These are phyloP conservation scores for Bombus terrestris DNA, from an alignment of 1,140 invertebrate species.

Conservation along the genomic window DNA sequence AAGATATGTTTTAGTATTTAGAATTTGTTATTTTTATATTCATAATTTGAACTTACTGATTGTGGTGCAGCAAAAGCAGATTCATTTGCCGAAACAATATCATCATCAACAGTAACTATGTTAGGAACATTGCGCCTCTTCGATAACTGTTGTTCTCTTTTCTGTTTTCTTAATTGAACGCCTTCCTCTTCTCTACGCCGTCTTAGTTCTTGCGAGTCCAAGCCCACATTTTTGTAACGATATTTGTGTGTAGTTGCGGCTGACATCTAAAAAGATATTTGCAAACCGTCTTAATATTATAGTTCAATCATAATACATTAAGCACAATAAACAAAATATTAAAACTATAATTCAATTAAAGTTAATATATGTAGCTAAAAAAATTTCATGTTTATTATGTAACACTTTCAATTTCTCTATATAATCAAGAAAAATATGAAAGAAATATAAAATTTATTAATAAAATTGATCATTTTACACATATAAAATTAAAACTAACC, in stretches of 20 bases:
- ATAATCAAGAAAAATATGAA: neutral
- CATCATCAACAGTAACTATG: constrained; percentile 81
- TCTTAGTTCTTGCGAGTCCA: constrained; percentile 96
- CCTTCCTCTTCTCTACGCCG: constrained; percentile 97
- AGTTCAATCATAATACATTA: neutral
- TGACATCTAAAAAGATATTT: constrained; percentile 86
- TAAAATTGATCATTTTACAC: neutral
- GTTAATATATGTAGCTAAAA: too few species aligned
- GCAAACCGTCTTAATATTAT: neutral
- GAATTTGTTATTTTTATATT: too few species aligned
- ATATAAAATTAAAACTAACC: neutral
- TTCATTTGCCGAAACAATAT: constrained; percentile 79
- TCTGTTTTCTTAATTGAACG: constrained; percentile 97
- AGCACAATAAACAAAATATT: neutral
- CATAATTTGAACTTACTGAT: constrained; percentile 61
- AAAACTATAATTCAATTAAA: neutral
- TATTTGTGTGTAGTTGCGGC: constrained; percentile 90
- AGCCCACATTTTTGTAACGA: constrained; percentile 96
- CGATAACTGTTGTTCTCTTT: constrained; percentile 95
- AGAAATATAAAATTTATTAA: too few species aligned
- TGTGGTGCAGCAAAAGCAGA: constrained; percentile 69
- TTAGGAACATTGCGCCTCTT: constrained; percentile 94
- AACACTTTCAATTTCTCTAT: neutral
- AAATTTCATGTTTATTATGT: constrained; percentile 6
- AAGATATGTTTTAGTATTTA: neutral